These are phyloP conservation scores for Steinernema feltiae DNA, from an alignment of 1,140 invertebrate genomes.

Conservation along the genomic window DNA sequence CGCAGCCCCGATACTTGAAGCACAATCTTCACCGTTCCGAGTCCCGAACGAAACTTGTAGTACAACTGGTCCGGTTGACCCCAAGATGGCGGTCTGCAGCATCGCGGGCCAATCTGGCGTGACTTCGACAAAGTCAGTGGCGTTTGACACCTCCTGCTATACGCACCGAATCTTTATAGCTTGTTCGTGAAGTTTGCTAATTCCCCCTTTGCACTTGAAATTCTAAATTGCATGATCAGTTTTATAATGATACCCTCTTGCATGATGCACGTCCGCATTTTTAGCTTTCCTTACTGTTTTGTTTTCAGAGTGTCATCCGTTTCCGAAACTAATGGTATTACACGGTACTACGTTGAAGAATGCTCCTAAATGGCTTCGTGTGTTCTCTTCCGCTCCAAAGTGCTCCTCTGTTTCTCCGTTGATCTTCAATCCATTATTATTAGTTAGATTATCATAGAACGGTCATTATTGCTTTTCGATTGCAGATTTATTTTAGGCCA, in stretches of 20 bases:
- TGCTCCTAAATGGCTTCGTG: neutral
- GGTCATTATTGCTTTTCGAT: neutral
- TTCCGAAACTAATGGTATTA: neutral
- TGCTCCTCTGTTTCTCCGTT: neutral
- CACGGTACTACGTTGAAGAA: neutral
- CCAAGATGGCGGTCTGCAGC: neutral
- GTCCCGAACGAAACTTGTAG: neutral
- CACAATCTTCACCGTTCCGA: neutral
- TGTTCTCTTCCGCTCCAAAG: neutral
- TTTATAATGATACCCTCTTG: too few species aligned
- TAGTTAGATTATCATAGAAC: too few species aligned
- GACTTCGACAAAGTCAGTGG: conserved; percentile 1
- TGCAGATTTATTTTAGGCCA: neutral
- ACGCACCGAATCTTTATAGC: conserved; percentile 6
- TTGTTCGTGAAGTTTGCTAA: conserved; percentile 5
- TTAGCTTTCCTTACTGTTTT: neutral
- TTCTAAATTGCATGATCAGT: neutral
- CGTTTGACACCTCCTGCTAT: conserved; percentile 11
- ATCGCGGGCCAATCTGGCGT: neutral
- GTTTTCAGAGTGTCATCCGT: neutral
- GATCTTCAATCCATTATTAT: too few species aligned
- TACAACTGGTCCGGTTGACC: neutral
- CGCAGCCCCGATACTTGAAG: neutral
- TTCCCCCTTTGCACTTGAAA: neutral
- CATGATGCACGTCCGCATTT: neutral